Conservation (phyloP, 1,140 invertebrate species). For the Archivesica marissinica region DNA sequence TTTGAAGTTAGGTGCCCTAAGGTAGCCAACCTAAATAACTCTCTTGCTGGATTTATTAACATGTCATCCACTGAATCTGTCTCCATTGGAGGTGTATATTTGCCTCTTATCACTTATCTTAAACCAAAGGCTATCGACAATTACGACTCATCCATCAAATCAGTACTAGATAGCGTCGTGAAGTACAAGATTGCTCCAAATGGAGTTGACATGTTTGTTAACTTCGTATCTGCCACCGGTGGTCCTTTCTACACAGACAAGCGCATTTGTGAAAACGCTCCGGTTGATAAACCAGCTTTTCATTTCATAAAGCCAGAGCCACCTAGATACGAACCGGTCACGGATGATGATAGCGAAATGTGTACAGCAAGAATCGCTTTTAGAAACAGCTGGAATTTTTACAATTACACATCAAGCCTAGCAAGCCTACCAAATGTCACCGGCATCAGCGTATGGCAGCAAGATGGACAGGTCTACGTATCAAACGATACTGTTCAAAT, state of each 20-base stretch:
- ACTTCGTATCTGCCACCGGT: not conserved
- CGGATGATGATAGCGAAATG: not conserved
- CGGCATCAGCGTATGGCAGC: conserved; percentile 19
- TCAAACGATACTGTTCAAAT: not conserved
- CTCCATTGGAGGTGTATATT: not conserved
- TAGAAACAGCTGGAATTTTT: not conserved
- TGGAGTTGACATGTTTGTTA: conserved; percentile 1
- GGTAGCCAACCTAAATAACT: not conserved
- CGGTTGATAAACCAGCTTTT: not conserved
- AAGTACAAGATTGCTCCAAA: conserved; percentile 23
- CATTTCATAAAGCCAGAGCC: conserved; percentile 23
- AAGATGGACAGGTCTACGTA: not conserved
- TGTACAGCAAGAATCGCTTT: conserved; percentile 34
- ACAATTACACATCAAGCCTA: not conserved
- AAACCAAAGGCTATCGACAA: not conserved
- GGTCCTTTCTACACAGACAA: conserved; percentile 26
- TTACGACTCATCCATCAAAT: conserved; percentile 3
- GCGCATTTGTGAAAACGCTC: conserved; percentile 3
- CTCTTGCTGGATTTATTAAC: not conserved
- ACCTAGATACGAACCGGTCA: not conserved
- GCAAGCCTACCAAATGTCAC: not conserved
- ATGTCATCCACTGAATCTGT: conserved; percentile 29
- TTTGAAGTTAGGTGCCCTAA: conserved; percentile 23
- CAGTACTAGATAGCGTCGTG: not conserved
- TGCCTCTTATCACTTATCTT: conserved; percentile 4